phyloP scores from a whole-genome alignment of 2,113 vertebrate species.

The Tricholaema leucomelas region DNA sequence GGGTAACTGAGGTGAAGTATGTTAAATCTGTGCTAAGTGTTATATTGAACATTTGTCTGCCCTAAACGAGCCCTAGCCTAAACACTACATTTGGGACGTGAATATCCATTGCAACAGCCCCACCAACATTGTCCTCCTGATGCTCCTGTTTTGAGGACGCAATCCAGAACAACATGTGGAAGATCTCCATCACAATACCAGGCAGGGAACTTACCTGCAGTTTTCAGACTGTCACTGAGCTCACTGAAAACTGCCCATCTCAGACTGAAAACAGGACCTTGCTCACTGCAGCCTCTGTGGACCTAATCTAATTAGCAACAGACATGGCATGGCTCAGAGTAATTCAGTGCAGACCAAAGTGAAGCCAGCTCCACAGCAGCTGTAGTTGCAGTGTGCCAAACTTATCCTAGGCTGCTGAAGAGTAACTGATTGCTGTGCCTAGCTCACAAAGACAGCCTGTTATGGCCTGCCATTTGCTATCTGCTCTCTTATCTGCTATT shows the following conservation, averaged over 20 bases:
- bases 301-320: constrained; percentile 13
- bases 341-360: not conserved
- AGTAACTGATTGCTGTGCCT: accelerated
- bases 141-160: not conserved
- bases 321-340: accelerated
- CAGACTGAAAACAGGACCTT: accelerated
- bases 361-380: constrained; percentile 17
- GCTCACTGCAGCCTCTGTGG: not conserved
- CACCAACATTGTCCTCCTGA: not conserved
- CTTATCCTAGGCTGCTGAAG: not conserved
- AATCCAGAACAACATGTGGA: accelerated
- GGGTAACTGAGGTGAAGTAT: not conserved
- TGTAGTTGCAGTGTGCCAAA: not conserved
- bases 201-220: not conserved
- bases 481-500: not conserved
- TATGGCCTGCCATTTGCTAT: not conserved
- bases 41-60: not conserved
- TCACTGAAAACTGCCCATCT: not conserved
- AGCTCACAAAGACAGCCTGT: not conserved
- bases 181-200: not conserved
- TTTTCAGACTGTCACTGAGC: not conserved
- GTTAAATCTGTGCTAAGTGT: not conserved
- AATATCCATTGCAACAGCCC: not conserved
- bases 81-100: not conserved
- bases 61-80: not conserved